Conservation (phyloP, 2,797 vertebrate genomes). For the Scarus forsteni region DNA sequence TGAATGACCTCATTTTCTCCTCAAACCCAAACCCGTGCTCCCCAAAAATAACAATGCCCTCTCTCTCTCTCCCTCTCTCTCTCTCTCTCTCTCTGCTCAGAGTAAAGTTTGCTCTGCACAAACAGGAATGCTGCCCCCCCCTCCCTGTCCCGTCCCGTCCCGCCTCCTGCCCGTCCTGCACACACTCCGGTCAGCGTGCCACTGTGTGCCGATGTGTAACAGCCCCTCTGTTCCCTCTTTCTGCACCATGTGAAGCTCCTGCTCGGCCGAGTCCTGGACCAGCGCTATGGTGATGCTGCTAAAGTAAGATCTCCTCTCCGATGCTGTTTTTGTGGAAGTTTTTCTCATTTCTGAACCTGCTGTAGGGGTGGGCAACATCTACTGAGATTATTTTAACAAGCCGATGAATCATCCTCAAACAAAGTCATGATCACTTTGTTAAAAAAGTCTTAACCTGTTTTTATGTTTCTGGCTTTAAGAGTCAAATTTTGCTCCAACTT, state of each 20-base stretch:
- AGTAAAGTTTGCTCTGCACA: conserved; percentile 78
- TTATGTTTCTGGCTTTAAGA: no score
- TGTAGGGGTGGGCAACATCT: no score
- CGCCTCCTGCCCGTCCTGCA: conserved; percentile 49
- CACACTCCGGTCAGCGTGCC: conserved; percentile 67
- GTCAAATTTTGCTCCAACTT: no score
- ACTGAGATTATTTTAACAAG: no score
- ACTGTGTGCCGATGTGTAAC: conserved; percentile 68
- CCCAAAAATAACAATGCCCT: conserved; percentile 2
- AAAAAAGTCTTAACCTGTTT: no score
- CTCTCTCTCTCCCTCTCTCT: conserved; percentile 1
- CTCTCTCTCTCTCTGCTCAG: conserved; percentile 35
- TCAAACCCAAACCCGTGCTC: conserved; percentile 16
- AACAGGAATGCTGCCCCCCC: conserved; percentile 64
- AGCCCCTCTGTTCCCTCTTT: conserved; percentile 38
- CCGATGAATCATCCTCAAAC: no score
- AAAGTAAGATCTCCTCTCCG: conserved; percentile 52
- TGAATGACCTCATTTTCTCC: conserved; percentile 11
- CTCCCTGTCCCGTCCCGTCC: conserved; percentile 32
- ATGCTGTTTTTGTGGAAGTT: conserved; percentile 12
- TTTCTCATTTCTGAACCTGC: conserved; percentile 27
- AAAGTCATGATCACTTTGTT: no score
- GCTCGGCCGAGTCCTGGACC: conserved; percentile 17
- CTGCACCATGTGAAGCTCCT: conserved; percentile 56
- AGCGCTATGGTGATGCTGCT: conserved; percentile 53